Base-by-base conservation (phyloP, 1,140 invertebrate genomes). In the Drosophila ironensis region DNA sequence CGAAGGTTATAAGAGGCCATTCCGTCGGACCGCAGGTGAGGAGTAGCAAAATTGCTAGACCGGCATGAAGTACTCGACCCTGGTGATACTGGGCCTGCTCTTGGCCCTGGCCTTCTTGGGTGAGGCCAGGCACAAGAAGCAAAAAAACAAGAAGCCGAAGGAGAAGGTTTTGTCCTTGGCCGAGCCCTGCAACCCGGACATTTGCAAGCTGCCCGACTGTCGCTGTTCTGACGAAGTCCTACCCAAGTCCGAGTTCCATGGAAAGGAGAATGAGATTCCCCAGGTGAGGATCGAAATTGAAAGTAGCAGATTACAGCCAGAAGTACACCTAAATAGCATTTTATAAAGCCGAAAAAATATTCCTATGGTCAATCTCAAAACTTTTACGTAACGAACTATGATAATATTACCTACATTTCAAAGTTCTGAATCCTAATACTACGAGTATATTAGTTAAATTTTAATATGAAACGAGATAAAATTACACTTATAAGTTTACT, bases 171-270 rank as follows among this genome's bases (percentile, higher is more conserved):
- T 86, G 1, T 4, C 59, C 2, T 45, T 67, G 22, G 88, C 88
- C 0, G 72, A 73, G n/a, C 11, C 35, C 0, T 89, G 88, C 25
- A 56, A 41, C 7, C 2, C 40, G 0, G 37, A 33, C 4, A 86
- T 71, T 12, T 93, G 92, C 68, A 72, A 89, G 24, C 72, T 91
- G 2, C 92, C 92, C 9, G 80, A 91, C 27, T 93, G 92, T 54
- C 89, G 90, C 19, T 92, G 92, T 67, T 90, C 91, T 16, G 80
- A 77, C 9, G 88, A 80, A 0, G 47, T 76, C 0, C 78, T 91
- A 54, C 87, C 87, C 14, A 64, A 51, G 3, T 33, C 74, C 14
- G 87, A 88, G 40, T 88, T 88, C 12, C 60, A 63, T 50, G 87
- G 72, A 8, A 82, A 77, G 38, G 78, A 81, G 9, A 25, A 60